Conservation (phyloP, 2,888 invertebrate genomes). For the Crossocerus cetratus region DNA sequence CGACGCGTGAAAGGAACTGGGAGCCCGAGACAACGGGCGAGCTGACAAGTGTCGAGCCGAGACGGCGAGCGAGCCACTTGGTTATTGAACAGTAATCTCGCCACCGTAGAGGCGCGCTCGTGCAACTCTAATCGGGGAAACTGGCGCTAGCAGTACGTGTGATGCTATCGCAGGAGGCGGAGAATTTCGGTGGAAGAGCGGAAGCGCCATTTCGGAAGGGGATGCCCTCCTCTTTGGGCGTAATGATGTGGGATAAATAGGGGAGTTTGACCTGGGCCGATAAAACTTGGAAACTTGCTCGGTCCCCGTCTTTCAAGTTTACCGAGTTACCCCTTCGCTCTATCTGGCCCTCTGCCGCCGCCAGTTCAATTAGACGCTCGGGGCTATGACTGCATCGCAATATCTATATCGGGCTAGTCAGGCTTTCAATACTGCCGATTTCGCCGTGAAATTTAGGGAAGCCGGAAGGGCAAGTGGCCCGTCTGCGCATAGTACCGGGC, state of each 20-base stretch:
- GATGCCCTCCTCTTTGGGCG: slow-evolving; percentile 26
- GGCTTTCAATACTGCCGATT: slow-evolving; percentile 52
- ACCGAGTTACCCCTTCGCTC: slow-evolving; percentile 46
- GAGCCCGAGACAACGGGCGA: neutral
- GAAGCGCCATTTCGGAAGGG: slow-evolving; percentile 10
- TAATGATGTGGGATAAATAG: neutral
- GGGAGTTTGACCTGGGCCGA: slow-evolving; percentile 32
- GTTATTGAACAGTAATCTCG: neutral
- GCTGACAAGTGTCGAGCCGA: neutral
- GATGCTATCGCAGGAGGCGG: neutral
- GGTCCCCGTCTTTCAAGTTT: slow-evolving; percentile 47
- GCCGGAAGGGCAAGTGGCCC: slow-evolving; percentile 13
- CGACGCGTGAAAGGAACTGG: neutral
- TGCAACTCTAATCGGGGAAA: neutral
- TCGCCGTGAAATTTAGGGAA: slow-evolving; percentile 50
- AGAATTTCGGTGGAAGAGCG: slow-evolving; percentile 16
- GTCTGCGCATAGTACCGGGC: slow-evolving; percentile 4
- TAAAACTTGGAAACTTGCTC: slow-evolving; percentile 35
- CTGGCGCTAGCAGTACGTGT: neutral
- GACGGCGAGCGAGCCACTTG: neutral
- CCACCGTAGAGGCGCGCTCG: neutral
- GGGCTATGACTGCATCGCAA: slow-evolving; percentile 52
- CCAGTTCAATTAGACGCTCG: slow-evolving; percentile 52
- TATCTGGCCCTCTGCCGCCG: neutral
- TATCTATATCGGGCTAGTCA: slow-evolving; percentile 55